Percentiles rank a stretch among this genome's conserved stretches.
Conservation (phyloP, 2,113 vertebrate genomes). For the Nanorana parkeri region DNA sequence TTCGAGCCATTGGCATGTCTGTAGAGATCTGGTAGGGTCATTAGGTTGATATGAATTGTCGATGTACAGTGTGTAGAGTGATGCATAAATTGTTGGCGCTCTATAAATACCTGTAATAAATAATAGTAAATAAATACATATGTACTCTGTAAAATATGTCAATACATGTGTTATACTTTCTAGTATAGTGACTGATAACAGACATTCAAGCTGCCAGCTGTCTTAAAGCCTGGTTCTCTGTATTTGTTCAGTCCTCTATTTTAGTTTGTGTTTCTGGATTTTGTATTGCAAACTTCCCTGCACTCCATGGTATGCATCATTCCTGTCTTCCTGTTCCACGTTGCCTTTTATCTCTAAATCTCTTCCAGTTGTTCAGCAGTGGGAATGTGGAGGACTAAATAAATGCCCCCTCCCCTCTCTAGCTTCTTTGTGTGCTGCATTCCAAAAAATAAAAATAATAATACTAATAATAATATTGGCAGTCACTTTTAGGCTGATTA, state of each 20-base stretch:
- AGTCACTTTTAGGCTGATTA: background rate
- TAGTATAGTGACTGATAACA: no score
- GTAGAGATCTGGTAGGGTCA: no score
- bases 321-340: slow-evolving; percentile 22
- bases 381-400: slow-evolving; percentile 19
- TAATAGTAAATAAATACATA: no score
- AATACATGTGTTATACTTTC: no score
- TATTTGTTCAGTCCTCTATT: background rate
- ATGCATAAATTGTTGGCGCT: no score
- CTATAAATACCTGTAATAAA: no score
- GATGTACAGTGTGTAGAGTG: no score
- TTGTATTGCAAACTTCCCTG: slow-evolving; percentile 28
- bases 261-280: slow-evolving; percentile 9
- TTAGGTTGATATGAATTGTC: no score
- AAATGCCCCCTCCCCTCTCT: slow-evolving; percentile 6
- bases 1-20: no score
- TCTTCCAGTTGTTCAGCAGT: slow-evolving; percentile 22
- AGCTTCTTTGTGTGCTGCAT: slow-evolving; percentile 8
- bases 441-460: background rate
- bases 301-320: background rate
- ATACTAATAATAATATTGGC: background rate
- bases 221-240: background rate
- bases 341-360: slow-evolving; percentile 37
- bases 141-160: no score
- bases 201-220: background rate